phyloP scores from a whole-genome alignment of 2,888 invertebrate genomes.

The Poecilus cupreus region DNA sequence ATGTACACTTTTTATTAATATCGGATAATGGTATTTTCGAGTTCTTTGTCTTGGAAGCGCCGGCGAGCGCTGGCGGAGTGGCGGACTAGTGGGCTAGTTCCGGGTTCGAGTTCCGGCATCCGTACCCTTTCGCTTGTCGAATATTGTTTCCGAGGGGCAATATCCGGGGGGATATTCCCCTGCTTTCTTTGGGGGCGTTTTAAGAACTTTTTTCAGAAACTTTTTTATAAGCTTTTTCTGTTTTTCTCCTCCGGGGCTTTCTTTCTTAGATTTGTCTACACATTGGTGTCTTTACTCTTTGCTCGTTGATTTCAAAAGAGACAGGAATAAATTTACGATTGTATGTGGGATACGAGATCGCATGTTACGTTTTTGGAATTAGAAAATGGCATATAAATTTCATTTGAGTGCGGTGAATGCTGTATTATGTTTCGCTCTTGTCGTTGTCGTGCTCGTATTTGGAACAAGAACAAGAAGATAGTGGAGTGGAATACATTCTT shows the following conservation, averaged over 20 bases:
- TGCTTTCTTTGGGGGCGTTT: conserved; percentile 18
- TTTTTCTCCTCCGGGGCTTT: conserved; percentile 14
- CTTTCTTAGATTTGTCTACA: conserved; percentile 36
- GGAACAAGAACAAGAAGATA: background rate
- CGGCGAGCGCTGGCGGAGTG: background rate
- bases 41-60: background rate
- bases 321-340: background rate
- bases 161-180: conserved; percentile 28
- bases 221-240: conserved; percentile 38
- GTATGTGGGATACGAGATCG: background rate
- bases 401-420: background rate
- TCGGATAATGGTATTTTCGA: background rate
- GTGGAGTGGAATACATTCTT: background rate
- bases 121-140: conserved; percentile 22
- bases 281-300: conserved; percentile 4
- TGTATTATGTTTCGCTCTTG: background rate
- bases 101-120: background rate
- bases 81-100: background rate
- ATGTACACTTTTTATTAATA: conserved; percentile 13
- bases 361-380: background rate
- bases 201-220: conserved; percentile 32
- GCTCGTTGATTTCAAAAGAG: background rate
- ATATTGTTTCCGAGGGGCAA: conserved; percentile 38
- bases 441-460: background rate
- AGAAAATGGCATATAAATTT: conserved; percentile 16